Conservation (phyloP, 2,888 invertebrate species). For the Sarcophaga subvicina region DNA sequence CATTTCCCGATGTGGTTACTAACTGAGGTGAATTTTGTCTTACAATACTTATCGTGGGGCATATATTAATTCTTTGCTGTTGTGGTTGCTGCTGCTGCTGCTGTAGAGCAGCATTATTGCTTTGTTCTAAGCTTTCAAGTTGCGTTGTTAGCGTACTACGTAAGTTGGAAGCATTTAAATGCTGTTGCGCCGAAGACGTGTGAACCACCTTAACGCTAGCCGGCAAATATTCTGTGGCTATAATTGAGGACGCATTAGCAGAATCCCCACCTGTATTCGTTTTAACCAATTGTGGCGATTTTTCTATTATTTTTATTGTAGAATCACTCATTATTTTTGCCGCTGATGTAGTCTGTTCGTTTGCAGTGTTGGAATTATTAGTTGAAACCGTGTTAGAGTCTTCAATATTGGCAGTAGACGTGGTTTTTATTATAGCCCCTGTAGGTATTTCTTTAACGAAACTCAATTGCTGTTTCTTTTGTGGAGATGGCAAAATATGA, state of each 20-base stretch:
- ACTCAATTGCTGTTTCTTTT: constrained; percentile 60
- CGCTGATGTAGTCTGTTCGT: constrained; percentile 7
- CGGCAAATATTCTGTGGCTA: constrained; percentile 60
- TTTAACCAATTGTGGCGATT: constrained; percentile 42
- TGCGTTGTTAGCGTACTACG: constrained; percentile 45
- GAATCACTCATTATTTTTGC: constrained; percentile 29
- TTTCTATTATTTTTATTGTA: constrained; percentile 50
- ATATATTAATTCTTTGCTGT: constrained; percentile 62
- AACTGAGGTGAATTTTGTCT: constrained; percentile 68
- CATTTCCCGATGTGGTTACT: constrained; percentile 67
- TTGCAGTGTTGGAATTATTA: constrained; percentile 3
- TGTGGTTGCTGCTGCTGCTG: constrained; percentile 35
- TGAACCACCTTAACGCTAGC: constrained; percentile 63
- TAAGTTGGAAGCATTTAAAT: constrained; percentile 51
- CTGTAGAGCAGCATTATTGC: constrained; percentile 1
- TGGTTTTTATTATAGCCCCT: constrained; percentile 58
- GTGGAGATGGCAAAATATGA: constrained; percentile 44
- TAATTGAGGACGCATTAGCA: constrained; percentile 42
- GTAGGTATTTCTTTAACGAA: constrained; percentile 58
- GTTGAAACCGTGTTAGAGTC: constrained; percentile 35
- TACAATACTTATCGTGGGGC: constrained; percentile 69
- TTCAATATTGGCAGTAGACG: constrained; percentile 51
- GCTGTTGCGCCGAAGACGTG: constrained; percentile 39
- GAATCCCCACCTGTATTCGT: constrained; percentile 11
- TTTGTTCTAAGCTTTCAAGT: constrained; percentile 49